Percentiles rank a stretch among this genome's conserved stretches.
phyloP scores from a whole-genome alignment of 1,140 invertebrate genomes.

The Brachystomella parvula region DNA sequence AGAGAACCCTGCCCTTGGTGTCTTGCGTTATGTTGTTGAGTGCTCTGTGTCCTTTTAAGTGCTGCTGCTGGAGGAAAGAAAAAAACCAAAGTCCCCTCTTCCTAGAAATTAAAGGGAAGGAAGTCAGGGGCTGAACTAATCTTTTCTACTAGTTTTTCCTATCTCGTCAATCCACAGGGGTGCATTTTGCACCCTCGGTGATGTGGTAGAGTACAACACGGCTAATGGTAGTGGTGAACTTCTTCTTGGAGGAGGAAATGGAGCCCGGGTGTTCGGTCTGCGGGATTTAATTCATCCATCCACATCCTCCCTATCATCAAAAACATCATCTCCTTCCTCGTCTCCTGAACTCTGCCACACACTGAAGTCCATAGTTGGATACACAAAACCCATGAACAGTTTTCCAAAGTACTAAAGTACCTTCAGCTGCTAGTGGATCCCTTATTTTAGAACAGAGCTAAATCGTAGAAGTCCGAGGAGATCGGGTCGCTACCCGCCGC shows the following conservation, averaged over 20 bases:
- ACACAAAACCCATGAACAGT: too few species aligned
- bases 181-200: not conserved
- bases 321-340: too few species aligned
- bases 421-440: too few species aligned
- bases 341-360: too few species aligned
- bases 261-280: not conserved
- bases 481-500: too few species aligned
- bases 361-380: too few species aligned
- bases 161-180: not conserved
- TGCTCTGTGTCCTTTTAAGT: not conserved
- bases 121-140: not conserved
- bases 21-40: not conserved
- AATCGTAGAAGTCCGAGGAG: too few species aligned
- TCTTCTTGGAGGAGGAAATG: not conserved
- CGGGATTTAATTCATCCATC: not conserved
- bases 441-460: too few species aligned
- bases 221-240: too few species aligned
- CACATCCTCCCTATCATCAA: not conserved
- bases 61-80: not conserved
- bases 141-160: not conserved
- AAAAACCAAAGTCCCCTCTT: not conserved
- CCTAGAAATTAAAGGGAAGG: not conserved
- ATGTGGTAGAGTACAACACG: too few species aligned
- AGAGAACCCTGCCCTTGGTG: too few species aligned
- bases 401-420: too few species aligned